Evolutionary conservation across 2,797 vertebrate species (phyloP), one percentile per base, ranked within the genome.

Genomic region (Neopelma chrysocephalum): DNA sequence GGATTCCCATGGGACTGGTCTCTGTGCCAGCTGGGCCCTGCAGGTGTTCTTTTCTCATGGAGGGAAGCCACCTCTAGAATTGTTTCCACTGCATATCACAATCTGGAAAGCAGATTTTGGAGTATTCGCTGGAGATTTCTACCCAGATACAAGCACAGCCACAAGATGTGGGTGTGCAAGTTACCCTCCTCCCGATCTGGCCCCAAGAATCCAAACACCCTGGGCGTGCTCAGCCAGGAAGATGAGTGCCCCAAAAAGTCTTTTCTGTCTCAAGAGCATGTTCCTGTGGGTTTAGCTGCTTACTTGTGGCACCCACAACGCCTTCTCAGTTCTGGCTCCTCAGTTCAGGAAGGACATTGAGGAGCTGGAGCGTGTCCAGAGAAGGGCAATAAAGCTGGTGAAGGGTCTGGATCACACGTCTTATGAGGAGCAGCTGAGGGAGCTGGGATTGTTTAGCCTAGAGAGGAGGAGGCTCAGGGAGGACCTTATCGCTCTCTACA

Each of bases 91-190:
- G 19, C 21, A 23, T 8, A 10, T 19, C 0, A 0, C 15, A 80
- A 42, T 12, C 34, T n/a, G 23, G 36, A 69, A 90, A 64, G 23
- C 26, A 38, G 42, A 56, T 60, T 45, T 38, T 34, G 53, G 32
- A 47, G 50, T 7, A 25, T 34, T 32, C 42, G 32, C 34, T 36
- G 50, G 47, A 64, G 57, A 42, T 16, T 68, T 68, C 60, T 3
- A 27, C 22, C n/a, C 40, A 6, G 36, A 22, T 2, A 18, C 47
- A 68, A 50, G 57, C 14, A 61, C 31, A 77, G 42, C 20, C 6
- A 14, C 34, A 22, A 31, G 47, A 5, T 1, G 2, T 2, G 10
- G 26, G 4, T 8, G 27, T 15, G 15, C 5, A 10, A n/a, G 66
- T 10, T 32, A 22, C 11, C 9, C 47, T 65, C 29, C 19, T 68